Base-by-base conservation (phyloP, 2,113 vertebrate species). In the Agelaius phoeniceus region DNA sequence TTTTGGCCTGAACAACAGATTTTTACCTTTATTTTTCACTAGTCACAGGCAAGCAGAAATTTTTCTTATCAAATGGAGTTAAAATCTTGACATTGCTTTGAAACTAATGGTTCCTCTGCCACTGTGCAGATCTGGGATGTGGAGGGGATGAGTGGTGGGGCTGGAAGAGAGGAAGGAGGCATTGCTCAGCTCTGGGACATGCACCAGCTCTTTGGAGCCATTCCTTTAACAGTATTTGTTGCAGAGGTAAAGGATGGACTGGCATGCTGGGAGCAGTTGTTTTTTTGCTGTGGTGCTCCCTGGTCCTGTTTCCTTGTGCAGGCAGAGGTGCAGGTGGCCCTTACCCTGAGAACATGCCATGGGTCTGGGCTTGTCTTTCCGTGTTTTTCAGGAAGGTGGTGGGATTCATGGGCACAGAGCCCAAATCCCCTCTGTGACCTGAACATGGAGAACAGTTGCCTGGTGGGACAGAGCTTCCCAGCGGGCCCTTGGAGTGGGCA, bases 281-380 rank as follows among this genome's bases (percentile, higher is more conserved):
- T 87, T 68, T 67, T 58, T 74, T 52, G 18, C 35, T 4, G 0
- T 41, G 37, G 10, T 77, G 74, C 82, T 84, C 62, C n/a, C 31
- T 31, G 27, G 33, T 18, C 49, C n/a, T 1, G 0, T 74, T 65
- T 31, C 30, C 14, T 58, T 77, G 26, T 5, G 2, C 57, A 1
- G 37, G 35, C 41, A 41, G 41, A 10, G 41, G 41, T 41, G 41
- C 41, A 41, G 13, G 41, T 35, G 54, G 33, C 68, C 49, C 44
- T 72, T 57, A 35, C 21, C 4, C 43, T 2, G 1, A 28, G 51
- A 62, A n/a, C 1, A 0, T 75, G n/a, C 41, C 1, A 0, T 7
- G 3, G 66, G 9, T 10, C 43, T 46, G 43, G 69, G 31, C 65
- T 69, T 1, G 1, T 41, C 46, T 58, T 57, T 0, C 2, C 23